These are phyloP conservation scores for Buathra laborator DNA, from an alignment of 2,888 invertebrate genomes.

Conservation along the genomic window DNA sequence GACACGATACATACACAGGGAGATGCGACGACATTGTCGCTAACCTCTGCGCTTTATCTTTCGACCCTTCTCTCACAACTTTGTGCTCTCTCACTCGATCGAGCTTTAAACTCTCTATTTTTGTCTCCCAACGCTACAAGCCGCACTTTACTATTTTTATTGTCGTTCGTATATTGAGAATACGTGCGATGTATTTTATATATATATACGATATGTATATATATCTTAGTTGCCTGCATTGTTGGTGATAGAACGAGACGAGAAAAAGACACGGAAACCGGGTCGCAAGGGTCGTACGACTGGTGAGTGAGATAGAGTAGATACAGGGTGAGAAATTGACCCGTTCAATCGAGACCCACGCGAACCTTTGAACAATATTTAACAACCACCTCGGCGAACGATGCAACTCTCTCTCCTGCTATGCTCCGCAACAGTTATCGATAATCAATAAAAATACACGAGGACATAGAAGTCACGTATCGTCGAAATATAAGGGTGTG, in stretches of 20 bases:
- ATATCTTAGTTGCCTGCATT: not conserved
- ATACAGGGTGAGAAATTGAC: slow-evolving; percentile 21
- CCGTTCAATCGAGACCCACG: not conserved
- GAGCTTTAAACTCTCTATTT: slow-evolving; percentile 35
- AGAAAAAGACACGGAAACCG: slow-evolving; percentile 3
- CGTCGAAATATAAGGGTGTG: slow-evolving; percentile 27
- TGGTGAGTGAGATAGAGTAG: not conserved
- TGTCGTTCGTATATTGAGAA: slow-evolving; percentile 22
- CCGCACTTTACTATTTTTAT: slow-evolving; percentile 54
- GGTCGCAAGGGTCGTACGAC: slow-evolving; percentile 1
- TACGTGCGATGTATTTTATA: slow-evolving; percentile 9
- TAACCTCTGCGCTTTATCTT: slow-evolving; percentile 74
- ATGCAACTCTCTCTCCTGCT: not conserved
- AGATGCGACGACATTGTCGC: slow-evolving; percentile 44
- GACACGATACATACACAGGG: not conserved
- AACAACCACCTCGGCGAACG: slow-evolving; percentile 24
- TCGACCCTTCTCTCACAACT: slow-evolving; percentile 23
- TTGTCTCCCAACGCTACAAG: slow-evolving; percentile 18
- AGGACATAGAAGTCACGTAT: slow-evolving; percentile 33
- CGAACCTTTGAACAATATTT: slow-evolving; percentile 50
- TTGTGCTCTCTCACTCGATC: slow-evolving; percentile 18
- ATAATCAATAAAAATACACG: slow-evolving; percentile 64
- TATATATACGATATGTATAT: too few relatives aligned
- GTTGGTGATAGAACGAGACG: not conserved
- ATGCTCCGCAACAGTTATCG: slow-evolving; percentile 48